phyloP scores from a whole-genome alignment of 2,888 invertebrate genomes.

The Habrosyne pyritoides region DNA sequence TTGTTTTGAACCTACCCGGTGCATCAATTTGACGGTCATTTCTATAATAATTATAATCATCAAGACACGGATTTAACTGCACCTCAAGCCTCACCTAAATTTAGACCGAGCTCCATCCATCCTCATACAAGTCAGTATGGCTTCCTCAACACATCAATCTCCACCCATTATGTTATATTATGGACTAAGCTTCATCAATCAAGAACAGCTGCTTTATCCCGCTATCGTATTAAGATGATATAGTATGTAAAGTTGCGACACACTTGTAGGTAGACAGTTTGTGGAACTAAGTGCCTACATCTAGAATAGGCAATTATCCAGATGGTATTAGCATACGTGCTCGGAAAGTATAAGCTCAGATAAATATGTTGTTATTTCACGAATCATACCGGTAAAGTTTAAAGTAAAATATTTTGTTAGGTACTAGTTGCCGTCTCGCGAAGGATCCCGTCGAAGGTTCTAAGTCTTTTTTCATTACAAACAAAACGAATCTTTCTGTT shows the following conservation, averaged over 20 bases:
- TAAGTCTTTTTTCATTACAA: too few relatives aligned
- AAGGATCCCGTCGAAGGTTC: too few relatives aligned
- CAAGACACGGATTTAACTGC: background rate
- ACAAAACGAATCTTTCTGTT: too few relatives aligned
- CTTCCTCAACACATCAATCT: slow-evolving; percentile 50
- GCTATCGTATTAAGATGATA: slow-evolving; percentile 21
- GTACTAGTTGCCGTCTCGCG: too few relatives aligned
- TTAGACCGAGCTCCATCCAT: slow-evolving; percentile 25
- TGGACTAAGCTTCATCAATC: slow-evolving; percentile 62
- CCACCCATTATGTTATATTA: slow-evolving; percentile 49
- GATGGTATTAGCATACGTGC: background rate
- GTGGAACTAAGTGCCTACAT: background rate
- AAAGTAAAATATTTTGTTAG: too few relatives aligned
- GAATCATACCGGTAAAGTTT: background rate
- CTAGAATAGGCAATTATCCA: background rate
- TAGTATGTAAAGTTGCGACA: slow-evolving; percentile 13
- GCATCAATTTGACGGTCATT: too few relatives aligned
- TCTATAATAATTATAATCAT: background rate
- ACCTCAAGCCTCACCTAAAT: slow-evolving; percentile 4
- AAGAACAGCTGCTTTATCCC: slow-evolving; percentile 56
- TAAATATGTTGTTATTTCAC: background rate
- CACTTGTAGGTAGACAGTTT: background rate
- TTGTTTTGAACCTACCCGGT: background rate
- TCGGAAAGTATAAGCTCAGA: background rate
- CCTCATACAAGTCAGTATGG: slow-evolving; percentile 31